Evolutionary conservation across 2,797 vertebrate genomes (phyloP), one percentile per base, ranked within the genome.

Genomic region (Crypturellus tataupa): DNA sequence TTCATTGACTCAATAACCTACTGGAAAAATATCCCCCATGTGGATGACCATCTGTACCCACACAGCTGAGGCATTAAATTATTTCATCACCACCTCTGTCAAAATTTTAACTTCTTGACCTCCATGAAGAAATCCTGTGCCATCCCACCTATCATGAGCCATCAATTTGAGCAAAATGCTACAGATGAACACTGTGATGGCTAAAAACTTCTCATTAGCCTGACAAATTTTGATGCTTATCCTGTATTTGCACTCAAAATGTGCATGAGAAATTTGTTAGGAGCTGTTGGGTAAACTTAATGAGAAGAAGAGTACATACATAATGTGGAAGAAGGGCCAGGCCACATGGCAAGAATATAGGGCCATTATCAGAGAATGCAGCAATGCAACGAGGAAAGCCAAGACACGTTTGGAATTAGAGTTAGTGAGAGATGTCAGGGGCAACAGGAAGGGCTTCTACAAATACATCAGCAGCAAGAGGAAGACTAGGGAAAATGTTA

Each of bases 31-130:
- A 95, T 95, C 87, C 96, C 96, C 91, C 68, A 62, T 82, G 94
- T 93, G 85, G 95, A 93, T 91, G 94, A 92, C 96, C 95, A 97
- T 97, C 94, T 97, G 96, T 89, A 94, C 83, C 85, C 95, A 96
- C 85, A 78, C 91, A 96, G 85, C 85, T 95, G 94, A 95, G 71
- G 68, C 40, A 0, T 91, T 97, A 95, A 96, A 96, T 96, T 96
- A 96, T 96, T 96, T 96, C 80, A 96, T 96, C 95, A 96, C 58
- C 0, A 0, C 67, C 19, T 42, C 94, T 96, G 95, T 97, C 96
- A 95, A 93, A 93, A 94, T 86, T 90, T 95, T 94, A 91, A 90
- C 92, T 96, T 96, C 91, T 73, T 96, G 94, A 96, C 95, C 95
- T 95, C 91, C 87, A 80, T 40, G 71, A 90, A 92, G 85, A 91